A percentile compares a stretch with the other conserved stretches of the same genome.
phyloP scores from a whole-genome alignment of 2,888 invertebrate genomes.

The Xestia xanthographa region DNA sequence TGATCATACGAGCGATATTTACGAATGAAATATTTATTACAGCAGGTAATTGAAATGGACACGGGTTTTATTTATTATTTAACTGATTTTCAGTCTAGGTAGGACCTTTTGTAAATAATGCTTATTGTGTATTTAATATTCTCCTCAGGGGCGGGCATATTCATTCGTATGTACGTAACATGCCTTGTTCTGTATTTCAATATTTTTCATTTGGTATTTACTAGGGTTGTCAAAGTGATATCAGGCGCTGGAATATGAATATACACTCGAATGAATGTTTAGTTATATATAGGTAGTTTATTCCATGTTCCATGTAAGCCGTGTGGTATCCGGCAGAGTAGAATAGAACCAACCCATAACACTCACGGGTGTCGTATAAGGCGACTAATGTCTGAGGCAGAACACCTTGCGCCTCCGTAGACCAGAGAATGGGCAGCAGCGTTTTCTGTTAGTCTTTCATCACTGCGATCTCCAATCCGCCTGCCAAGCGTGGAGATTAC shows the following conservation, averaged over 20 bases:
- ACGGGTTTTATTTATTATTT: constrained; percentile 26
- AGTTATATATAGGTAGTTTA: too few relatives aligned
- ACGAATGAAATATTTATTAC: constrained; percentile 47
- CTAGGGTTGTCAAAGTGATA: background rate
- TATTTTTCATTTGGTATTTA: background rate
- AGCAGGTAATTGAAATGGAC: constrained; percentile 20
- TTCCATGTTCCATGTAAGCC: too few relatives aligned
- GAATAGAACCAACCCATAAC: too few relatives aligned
- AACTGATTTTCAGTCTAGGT: constrained; percentile 1
- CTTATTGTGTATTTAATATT: constrained; percentile 17
- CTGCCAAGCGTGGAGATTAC: too few relatives aligned
- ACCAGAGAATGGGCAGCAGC: too few relatives aligned
- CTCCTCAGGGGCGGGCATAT: constrained; percentile 21
- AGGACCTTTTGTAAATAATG: constrained; percentile 20
- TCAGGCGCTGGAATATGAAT: background rate
- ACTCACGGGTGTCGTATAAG: too few relatives aligned
- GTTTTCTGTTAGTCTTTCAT: too few relatives aligned
- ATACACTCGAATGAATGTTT: background rate
- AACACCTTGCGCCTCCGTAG: too few relatives aligned
- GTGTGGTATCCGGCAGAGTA: too few relatives aligned
- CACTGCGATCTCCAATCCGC: too few relatives aligned
- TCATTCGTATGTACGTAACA: constrained; percentile 1
- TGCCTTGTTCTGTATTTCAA: constrained; percentile 3
- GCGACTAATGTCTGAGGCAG: too few relatives aligned
- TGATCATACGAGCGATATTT: background rate